Conservation (phyloP, 2,113 vertebrate genomes). For the Orycteropus afer region DNA sequence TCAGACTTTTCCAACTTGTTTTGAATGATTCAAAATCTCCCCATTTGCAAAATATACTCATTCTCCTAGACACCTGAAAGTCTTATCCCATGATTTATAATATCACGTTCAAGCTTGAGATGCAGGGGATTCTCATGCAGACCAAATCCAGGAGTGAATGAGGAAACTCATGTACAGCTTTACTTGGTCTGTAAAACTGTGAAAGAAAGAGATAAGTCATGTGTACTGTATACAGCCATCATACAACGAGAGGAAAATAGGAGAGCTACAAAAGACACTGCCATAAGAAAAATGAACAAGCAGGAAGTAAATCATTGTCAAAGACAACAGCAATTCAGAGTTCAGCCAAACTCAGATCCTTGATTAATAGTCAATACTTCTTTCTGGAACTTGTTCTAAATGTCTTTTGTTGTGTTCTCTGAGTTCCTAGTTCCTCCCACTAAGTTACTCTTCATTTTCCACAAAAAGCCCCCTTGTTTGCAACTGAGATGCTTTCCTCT, state of each 20-base stretch:
- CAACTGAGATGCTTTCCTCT: background rate
- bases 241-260: background rate
- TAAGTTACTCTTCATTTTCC: background rate
- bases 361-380: background rate
- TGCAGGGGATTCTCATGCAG: background rate
- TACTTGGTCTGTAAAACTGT: background rate
- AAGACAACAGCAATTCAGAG: background rate
- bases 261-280: background rate
- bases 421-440: background rate
- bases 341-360: background rate
- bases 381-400: background rate
- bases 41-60: background rate
- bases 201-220: background rate
- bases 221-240: background rate
- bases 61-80: background rate
- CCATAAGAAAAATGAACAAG: background rate
- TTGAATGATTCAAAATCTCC: background rate
- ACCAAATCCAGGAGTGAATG: background rate
- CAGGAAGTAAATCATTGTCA: background rate
- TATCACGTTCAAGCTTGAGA: background rate
- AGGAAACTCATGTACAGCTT: background rate
- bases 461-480: background rate
- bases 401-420: background rate
- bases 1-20: background rate
- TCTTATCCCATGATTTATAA: background rate